These are phyloP conservation scores for Buphagus erythrorhynchus DNA, from an alignment of 2,797 vertebrate species.

Conservation along the genomic window DNA sequence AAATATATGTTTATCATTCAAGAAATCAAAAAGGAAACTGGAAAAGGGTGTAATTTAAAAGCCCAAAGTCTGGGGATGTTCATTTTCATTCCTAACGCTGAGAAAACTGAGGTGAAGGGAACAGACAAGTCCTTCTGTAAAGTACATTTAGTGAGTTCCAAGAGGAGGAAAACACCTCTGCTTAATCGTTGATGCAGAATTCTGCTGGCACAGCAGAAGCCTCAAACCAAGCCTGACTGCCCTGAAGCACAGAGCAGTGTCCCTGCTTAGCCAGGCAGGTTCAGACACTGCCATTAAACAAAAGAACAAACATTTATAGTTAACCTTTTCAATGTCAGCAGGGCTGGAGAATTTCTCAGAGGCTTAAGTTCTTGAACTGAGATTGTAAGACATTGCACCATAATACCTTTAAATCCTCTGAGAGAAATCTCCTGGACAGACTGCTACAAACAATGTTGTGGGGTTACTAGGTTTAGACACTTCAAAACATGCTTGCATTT, in stretches of 20 bases:
- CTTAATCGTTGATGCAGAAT: neutral
- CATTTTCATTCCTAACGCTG: neutral
- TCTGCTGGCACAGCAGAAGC: slow-evolving; percentile 41
- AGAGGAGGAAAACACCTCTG: slow-evolving; percentile 19
- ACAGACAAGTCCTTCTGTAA: neutral
- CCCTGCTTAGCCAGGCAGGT: neutral
- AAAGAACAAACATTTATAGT: slow-evolving; percentile 39
- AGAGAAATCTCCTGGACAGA: neutral
- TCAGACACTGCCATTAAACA: neutral
- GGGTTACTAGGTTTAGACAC: neutral
- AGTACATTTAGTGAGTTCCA: neutral
- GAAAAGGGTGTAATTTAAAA: neutral
- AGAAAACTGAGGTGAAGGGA: slow-evolving; percentile 14
- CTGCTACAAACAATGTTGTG: neutral
- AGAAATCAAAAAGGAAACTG: slow-evolving; percentile 6
- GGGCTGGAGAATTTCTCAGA: slow-evolving; percentile 44
- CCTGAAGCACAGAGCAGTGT: too few species aligned
- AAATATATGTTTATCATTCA: neutral
- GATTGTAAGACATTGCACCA: slow-evolving; percentile 44
- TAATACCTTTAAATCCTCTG: slow-evolving; percentile 49
- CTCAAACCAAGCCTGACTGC: neutral
- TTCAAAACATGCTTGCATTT: neutral
- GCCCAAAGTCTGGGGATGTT: neutral
- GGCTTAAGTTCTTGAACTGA: slow-evolving; percentile 56
- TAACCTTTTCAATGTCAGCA: slow-evolving; percentile 58